Conservation (phyloP, 2,797 vertebrate species). For the Alcedo quadribrachys region DNA sequence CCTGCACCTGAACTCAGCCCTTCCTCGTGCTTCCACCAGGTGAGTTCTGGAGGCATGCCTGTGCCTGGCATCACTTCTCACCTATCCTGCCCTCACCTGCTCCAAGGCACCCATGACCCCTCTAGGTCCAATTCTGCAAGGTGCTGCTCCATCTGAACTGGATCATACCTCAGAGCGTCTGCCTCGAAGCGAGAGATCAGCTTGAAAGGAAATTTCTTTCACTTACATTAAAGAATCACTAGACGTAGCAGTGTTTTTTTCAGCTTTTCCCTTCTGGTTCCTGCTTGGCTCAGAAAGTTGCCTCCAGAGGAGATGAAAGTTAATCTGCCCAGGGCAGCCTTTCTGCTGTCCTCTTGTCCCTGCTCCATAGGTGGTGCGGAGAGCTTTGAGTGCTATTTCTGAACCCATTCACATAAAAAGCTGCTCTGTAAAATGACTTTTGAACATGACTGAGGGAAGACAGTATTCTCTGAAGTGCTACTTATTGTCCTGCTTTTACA, state of each 20-base stretch:
- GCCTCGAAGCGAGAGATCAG: constrained; percentile 22
- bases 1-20: not conserved
- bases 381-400: not conserved
- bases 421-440: not conserved
- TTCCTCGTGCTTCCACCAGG: not conserved
- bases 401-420: not conserved
- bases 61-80: accelerated
- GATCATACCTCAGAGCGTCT: not conserved
- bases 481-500: constrained; percentile 24
- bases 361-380: not conserved
- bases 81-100: accelerated
- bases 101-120: not conserved
- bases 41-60: not conserved
- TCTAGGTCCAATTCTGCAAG: not conserved
- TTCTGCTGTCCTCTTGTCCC: not conserved
- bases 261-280: constrained; percentile 3
- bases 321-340: not conserved
- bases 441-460: not conserved
- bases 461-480: not conserved
- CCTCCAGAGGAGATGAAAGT: not conserved
- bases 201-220: constrained; percentile 57
- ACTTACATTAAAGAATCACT: constrained; percentile 16
- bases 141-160: not conserved
- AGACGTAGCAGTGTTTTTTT: not conserved
- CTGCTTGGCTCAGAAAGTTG: constrained; percentile 41